These are phyloP conservation scores for Eleginops maclovinus DNA, from an alignment of 2,113 vertebrate species.

Conservation along the genomic window DNA sequence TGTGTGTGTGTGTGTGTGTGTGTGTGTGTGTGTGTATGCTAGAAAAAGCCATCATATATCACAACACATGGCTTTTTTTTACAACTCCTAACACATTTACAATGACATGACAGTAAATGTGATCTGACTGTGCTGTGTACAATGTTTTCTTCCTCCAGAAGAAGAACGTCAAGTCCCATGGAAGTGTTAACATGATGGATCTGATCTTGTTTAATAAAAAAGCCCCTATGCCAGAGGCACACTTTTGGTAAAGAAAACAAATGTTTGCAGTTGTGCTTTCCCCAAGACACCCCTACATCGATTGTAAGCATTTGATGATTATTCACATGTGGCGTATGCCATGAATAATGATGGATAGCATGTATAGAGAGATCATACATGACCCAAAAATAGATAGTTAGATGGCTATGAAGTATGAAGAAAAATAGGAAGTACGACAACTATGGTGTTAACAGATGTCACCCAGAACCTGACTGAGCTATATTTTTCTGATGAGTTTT, in stretches of 20 bases:
- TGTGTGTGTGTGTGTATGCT: background rate
- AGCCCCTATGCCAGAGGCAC: background rate
- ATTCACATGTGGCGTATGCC: background rate
- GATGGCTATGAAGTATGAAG: no score
- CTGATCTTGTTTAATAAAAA: background rate
- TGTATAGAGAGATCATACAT: background rate
- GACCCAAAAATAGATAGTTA: background rate
- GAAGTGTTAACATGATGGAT: background rate
- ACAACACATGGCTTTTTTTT: background rate
- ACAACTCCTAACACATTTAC: background rate
- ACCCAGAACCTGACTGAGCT: no score
- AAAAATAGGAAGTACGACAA: background rate
- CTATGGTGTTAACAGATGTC: background rate
- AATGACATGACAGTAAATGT: no score
- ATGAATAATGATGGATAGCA: background rate
- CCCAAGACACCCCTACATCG: background rate
- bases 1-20: constrained; percentile 11
- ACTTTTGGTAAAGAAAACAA: background rate
- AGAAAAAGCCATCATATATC: background rate
- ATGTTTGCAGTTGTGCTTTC: constrained; percentile 5
- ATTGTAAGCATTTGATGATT: background rate
- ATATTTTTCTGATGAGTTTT: no score
- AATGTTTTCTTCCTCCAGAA: background rate
- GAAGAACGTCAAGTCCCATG: background rate
- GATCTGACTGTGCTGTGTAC: no score